A percentile compares a stretch with the other conserved stretches of the same genome.
phyloP scores from a whole-genome alignment of 2,113 vertebrate genomes.

The Ochotona princeps region DNA sequence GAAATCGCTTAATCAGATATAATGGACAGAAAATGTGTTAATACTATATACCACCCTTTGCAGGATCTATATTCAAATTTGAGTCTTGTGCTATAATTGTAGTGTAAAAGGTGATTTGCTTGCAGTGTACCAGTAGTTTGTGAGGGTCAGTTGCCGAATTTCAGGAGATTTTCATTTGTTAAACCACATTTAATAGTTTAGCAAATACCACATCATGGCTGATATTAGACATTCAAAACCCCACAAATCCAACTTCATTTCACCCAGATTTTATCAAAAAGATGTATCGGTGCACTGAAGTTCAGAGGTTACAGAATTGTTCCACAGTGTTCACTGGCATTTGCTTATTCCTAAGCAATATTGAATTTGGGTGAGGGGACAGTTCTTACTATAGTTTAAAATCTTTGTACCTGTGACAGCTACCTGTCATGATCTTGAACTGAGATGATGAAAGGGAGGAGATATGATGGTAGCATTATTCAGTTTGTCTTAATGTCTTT shows the following conservation, averaged over 20 bases:
- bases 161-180: constrained; percentile 12
- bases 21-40: constrained; percentile 24
- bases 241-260: neutral
- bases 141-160: neutral
- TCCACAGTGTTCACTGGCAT: neutral
- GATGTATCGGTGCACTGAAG: neutral
- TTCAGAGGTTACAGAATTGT: neutral
- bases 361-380: neutral
- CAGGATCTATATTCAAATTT: constrained; percentile 32
- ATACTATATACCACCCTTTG: neutral
- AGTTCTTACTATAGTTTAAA: constrained; percentile 31
- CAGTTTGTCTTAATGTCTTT: constrained; percentile 2
- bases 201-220: too few species aligned
- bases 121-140: neutral
- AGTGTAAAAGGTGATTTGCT: neutral
- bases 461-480: neutral
- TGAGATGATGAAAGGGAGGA: neutral
- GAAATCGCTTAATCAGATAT: constrained; percentile 14
- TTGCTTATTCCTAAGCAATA: neutral
- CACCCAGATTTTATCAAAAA: neutral
- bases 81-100: neutral
- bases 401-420: neutral
- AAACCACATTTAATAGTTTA: neutral
- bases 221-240: constrained; percentile 49
- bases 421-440: constrained; percentile 11